Base-by-base conservation (phyloP, 1,140 invertebrate genomes). In the Formica exsecta region DNA sequence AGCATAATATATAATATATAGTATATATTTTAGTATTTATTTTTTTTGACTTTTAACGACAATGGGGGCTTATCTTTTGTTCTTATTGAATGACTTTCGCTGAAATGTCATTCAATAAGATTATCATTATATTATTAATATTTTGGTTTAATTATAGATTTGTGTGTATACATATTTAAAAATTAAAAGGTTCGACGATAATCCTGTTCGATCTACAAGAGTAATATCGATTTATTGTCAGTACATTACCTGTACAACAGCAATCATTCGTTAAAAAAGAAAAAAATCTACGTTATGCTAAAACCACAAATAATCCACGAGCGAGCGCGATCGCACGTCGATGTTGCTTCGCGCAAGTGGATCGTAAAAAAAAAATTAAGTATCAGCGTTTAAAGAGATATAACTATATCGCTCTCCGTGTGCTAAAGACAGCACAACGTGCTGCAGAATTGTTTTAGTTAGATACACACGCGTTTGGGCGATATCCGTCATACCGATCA, bases 401-500 rank as follows among this genome's bases (percentile, higher is more conserved):
- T 51, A 57, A 13, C 8, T 13, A 25, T 44, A 70, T 81, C 66
- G 66, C 36, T n/a, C 9, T 13, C 13, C 25, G 36, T 9, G 38
- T 13, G 54, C 57, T 25, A 19, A 13, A 25, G 41, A 51, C 48
- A 22, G 16, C 29, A 32, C 8, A n/a, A 38, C 22, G 13, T 5
- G 44, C 48, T 41, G 41, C 22, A 36, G 38, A 19, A 65, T 77
- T 65, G 38, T 64, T 62, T 77, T 41, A 41, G 59, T 48, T 48
- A 32, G 75, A 48, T 8, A 44, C 22, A 22, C 38, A 36, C 25
- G 25, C 66, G 48, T 22, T 57, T 8, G 19, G 54, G 54, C 19
- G 57, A 74, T 81, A 81, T 38, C 66, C 57, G 25, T 41, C 77
- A n/a, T 68, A 77, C 9, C 77, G 76, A 79, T 64, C 41, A 79